Evolutionary conservation across 2,888 invertebrate species (phyloP).

Genomic region (Coenonympha glycerion): DNA sequence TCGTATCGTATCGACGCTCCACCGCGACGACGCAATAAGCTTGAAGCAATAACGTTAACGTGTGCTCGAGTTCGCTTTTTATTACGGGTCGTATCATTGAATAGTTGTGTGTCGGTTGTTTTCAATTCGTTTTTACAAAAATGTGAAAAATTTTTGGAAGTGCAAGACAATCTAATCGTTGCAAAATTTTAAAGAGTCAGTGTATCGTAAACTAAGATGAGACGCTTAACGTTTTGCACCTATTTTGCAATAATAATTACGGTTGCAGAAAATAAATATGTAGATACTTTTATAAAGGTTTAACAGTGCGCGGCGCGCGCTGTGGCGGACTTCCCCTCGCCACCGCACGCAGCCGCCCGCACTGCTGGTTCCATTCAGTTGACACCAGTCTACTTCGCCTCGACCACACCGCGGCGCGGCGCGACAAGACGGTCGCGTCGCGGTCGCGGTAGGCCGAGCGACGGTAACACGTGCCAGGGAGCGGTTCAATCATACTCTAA

Average conservation of each 20-base stretch:
- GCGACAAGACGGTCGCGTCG: slow-evolving; percentile 11
- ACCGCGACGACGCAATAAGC: slow-evolving; percentile 61
- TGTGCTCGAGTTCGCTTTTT: slow-evolving; percentile 68
- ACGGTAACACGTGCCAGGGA: slow-evolving; percentile 27
- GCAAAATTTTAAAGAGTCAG: slow-evolving; percentile 64
- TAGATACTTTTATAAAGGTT: slow-evolving; percentile 54
- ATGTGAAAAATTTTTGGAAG: slow-evolving; percentile 47
- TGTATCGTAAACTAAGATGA: slow-evolving; percentile 67
- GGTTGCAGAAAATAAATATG: slow-evolving; percentile 58
- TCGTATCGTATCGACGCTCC: slow-evolving; percentile 44
- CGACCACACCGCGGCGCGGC: slow-evolving; percentile 12
- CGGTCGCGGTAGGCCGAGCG: slow-evolving; percentile 27
- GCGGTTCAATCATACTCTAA: slow-evolving; percentile 25
- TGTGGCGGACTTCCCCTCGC: slow-evolving; percentile 55
- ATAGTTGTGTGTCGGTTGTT: slow-evolving; percentile 69
- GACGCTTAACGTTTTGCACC: slow-evolving; percentile 73
- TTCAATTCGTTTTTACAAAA: slow-evolving; percentile 58
- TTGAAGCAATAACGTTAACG: slow-evolving; percentile 67
- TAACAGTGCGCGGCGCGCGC: slow-evolving; percentile 39
- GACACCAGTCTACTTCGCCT: too few species aligned
- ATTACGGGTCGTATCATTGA: slow-evolving; percentile 62
- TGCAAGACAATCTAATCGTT: slow-evolving; percentile 66
- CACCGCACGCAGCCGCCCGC: slow-evolving; percentile 32
- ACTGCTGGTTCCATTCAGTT: slow-evolving; percentile 25
- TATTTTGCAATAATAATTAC: slow-evolving; percentile 72